Evolutionary conservation across 1,140 invertebrate genomes (phyloP).

Genomic region (Drosophila micromelanica): DNA sequence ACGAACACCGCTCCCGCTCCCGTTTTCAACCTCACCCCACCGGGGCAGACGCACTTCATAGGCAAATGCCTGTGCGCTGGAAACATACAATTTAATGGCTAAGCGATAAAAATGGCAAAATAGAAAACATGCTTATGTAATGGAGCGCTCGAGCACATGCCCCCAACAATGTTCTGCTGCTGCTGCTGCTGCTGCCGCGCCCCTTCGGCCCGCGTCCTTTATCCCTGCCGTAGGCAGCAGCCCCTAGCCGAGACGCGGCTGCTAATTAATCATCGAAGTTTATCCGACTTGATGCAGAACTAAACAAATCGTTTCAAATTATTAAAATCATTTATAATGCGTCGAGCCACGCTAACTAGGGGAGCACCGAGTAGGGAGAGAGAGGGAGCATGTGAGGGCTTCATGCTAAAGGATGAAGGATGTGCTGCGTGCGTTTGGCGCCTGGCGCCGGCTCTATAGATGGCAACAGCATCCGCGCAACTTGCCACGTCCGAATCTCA

Average conservation of each 20-base stretch:
- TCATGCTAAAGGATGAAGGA: slow-evolving; percentile 68
- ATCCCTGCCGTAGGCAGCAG: background rate
- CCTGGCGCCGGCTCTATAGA: slow-evolving; percentile 68
- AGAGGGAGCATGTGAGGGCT: slow-evolving; percentile 25
- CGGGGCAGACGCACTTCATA: slow-evolving; percentile 1
- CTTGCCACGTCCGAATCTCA: slow-evolving; percentile 24
- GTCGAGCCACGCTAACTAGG: slow-evolving; percentile 52
- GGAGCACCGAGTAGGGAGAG: background rate
- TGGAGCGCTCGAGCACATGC: slow-evolving; percentile 23
- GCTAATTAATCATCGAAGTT: slow-evolving; percentile 82
- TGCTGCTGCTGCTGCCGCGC: background rate
- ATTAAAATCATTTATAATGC: slow-evolving; percentile 83
- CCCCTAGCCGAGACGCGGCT: slow-evolving; percentile 25
- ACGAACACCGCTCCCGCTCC: background rate
- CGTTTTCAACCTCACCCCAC: background rate
- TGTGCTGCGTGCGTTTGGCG: slow-evolving; percentile 76
- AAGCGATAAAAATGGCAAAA: slow-evolving; percentile 74
- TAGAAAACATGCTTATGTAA: slow-evolving; percentile 65
- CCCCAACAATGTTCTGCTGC: background rate
- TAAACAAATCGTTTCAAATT: slow-evolving; percentile 83
- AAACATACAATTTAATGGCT: slow-evolving; percentile 59
- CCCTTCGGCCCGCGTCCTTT: slow-evolving; percentile 3
- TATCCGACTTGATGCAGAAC: slow-evolving; percentile 82
- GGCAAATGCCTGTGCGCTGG: slow-evolving; percentile 17
- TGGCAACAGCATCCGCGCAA: slow-evolving; percentile 19